Evolutionary conservation across 2,888 invertebrate genomes (phyloP).

Genomic region (Nephrotoma flavescens): DNA sequence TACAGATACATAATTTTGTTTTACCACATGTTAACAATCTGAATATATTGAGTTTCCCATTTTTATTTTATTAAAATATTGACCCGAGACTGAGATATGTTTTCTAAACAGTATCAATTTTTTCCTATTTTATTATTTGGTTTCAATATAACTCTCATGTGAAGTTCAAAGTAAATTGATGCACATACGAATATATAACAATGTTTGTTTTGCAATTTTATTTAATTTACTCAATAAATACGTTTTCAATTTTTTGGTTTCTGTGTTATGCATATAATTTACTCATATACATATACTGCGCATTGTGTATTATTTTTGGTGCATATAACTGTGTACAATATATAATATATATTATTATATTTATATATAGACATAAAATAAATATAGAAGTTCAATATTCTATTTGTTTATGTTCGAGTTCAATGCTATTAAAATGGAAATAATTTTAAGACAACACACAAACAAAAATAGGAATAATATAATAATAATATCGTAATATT

Average conservation of each 20-base stretch:
- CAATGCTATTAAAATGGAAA: background rate
- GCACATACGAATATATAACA: background rate
- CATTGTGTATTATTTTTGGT: background rate
- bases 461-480: background rate
- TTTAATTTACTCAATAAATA: background rate
- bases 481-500: background rate
- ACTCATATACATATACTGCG: background rate
- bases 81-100: background rate
- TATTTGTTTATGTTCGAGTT: background rate
- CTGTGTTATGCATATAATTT: background rate
- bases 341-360: background rate
- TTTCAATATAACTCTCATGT: background rate
- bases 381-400: background rate
- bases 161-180: background rate
- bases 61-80: too few species aligned
- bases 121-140: background rate
- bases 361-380: background rate
- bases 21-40: too few species aligned
- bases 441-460: background rate
- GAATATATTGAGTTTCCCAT: too few species aligned
- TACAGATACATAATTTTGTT: too few species aligned
- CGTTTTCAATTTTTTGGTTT: background rate
- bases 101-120: background rate
- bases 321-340: background rate
- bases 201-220: background rate